Percentiles rank a stretch among this genome's conserved stretches.
phyloP scores from a whole-genome alignment of 2,888 invertebrate species.

The Cyaniris semiargus region DNA sequence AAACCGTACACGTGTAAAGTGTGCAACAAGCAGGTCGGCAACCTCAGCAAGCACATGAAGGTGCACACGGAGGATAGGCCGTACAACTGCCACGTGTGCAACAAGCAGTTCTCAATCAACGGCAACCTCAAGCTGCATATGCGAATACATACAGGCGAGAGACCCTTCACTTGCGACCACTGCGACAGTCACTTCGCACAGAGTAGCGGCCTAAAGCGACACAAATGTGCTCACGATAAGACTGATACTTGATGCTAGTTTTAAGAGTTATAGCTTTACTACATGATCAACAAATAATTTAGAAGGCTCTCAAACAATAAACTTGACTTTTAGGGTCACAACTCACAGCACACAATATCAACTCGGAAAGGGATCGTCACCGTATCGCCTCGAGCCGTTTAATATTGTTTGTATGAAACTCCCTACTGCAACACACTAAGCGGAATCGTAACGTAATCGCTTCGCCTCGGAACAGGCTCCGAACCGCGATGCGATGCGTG shows the following conservation, averaged over 20 bases:
- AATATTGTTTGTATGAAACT: too few species aligned
- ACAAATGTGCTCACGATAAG: constrained; percentile 42
- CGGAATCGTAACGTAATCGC: too few species aligned
- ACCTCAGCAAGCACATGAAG: constrained; percentile 67
- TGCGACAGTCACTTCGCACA: constrained; percentile 43
- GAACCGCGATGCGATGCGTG: too few species aligned
- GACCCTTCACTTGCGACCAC: constrained; percentile 41
- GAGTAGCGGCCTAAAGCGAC: constrained; percentile 45
- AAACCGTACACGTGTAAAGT: constrained; percentile 70
- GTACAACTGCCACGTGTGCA: constrained; percentile 48
- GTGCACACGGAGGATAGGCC: constrained; percentile 61
- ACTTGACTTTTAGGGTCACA: too few species aligned
- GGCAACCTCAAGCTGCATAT: constrained; percentile 45
- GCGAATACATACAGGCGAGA: constrained; percentile 40
- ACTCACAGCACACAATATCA: too few species aligned
- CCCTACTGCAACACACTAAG: too few species aligned
- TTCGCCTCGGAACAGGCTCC: too few species aligned
- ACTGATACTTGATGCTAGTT: constrained; percentile 19
- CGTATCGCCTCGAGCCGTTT: too few species aligned
- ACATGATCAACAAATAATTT: too few species aligned
- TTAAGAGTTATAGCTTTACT: not conserved
- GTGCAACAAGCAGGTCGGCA: constrained; percentile 70
- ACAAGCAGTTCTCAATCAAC: constrained; percentile 43
- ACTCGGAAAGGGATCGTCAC: too few species aligned
- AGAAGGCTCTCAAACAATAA: too few species aligned